Conservation (phyloP, 1,140 invertebrate genomes). For the Oscheius sp. region DNA sequence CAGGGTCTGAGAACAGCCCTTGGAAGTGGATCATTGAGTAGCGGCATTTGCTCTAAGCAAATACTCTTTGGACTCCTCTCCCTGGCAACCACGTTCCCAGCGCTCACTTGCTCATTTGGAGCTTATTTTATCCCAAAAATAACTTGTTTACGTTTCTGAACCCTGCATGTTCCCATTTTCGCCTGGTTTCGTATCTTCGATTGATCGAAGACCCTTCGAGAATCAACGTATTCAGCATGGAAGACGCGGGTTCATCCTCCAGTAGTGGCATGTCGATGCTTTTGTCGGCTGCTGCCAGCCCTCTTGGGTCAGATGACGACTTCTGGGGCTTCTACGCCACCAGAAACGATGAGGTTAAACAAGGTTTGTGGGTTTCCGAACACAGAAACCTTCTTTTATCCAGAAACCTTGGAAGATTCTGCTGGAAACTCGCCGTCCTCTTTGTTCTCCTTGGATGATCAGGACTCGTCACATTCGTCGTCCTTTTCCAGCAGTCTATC, state of each 20-base stretch:
- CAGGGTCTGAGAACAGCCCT: not conserved
- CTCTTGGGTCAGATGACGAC: not conserved
- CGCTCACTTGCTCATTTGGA: not conserved
- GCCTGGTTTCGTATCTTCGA: no score
- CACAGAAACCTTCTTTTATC: not conserved
- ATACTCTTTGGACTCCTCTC: slow-evolving; percentile 9
- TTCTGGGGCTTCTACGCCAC: not conserved
- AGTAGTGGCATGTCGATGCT: not conserved
- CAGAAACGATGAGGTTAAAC: not conserved
- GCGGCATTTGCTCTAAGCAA: slow-evolving; percentile 3
- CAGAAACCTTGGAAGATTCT: not conserved
- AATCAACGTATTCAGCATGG: no score
- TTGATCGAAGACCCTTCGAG: no score
- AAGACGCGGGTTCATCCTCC: not conserved
- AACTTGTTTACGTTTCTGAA: no score
- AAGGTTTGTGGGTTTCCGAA: not conserved
- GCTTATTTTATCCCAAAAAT: no score
- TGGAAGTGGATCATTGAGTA: slow-evolving; percentile 6
- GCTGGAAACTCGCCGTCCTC: not conserved
- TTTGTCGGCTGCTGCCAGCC: not conserved
- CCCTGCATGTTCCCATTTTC: not conserved
- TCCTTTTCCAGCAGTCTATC: not conserved
- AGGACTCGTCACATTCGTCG: not conserved
- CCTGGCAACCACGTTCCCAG: not conserved
- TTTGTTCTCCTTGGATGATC: not conserved